phyloP scores from a whole-genome alignment of 1,140 invertebrate species.

The Ceratosolen fusciceps region DNA sequence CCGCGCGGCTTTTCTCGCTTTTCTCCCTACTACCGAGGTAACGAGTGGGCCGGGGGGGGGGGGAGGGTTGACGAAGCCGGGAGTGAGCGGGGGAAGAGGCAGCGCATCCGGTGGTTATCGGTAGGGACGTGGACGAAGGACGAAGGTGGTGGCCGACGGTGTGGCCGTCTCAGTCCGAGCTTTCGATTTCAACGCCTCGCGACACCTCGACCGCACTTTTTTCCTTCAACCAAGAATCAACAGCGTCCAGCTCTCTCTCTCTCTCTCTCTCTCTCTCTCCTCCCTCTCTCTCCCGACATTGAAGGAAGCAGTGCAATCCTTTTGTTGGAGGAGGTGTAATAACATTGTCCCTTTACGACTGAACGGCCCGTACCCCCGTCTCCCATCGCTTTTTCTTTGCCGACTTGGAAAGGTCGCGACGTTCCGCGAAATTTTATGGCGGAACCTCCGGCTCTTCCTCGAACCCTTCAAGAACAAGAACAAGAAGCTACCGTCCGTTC shows the following conservation, averaged over 20 bases:
- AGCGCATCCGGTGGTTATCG: too few relatives aligned
- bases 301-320: not conserved
- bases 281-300: not conserved
- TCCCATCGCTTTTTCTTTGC: not conserved
- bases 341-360: not conserved
- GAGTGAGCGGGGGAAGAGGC: not conserved
- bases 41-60: constrained; percentile 36
- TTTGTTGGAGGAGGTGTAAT: not conserved
- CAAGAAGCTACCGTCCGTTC: too few relatives aligned
- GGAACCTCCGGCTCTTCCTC: too few relatives aligned
- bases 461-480: too few relatives aligned
- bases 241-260: not conserved
- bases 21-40: not conserved
- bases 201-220: not conserved
- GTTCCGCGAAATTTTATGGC: not conserved
- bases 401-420: not conserved
- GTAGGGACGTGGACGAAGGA: too few relatives aligned
- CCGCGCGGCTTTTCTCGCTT: constrained; percentile 5
- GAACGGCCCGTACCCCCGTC: too few relatives aligned
- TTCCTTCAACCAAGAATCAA: not conserved
- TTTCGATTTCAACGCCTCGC: constrained; percentile 12
- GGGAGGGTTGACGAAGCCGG: not conserved
- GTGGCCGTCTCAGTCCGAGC: too few relatives aligned
- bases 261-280: too few relatives aligned
- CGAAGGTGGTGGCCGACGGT: too few relatives aligned